Evolutionary conservation across 2,113 vertebrate species (phyloP), one percentile per base, ranked within the genome.

Genomic region (Redunca redunca): DNA sequence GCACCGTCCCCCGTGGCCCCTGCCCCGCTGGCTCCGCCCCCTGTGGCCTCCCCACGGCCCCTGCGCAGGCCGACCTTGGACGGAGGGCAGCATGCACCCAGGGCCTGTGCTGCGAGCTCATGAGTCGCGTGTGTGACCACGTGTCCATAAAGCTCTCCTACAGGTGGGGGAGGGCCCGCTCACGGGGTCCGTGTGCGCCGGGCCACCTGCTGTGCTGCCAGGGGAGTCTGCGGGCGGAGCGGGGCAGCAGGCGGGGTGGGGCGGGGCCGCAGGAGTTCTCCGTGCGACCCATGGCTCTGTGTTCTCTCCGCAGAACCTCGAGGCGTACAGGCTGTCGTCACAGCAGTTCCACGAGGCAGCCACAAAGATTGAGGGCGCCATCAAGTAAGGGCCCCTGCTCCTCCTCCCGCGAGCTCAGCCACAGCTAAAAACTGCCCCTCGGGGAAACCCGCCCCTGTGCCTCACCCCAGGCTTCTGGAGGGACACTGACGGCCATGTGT

Each of bases 271-370:
- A 55, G 86, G 77, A 40, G 21, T 23, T 33, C 80, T 16, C 60
- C 11, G 2, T 48, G 46, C 97, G 84, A 98, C 96, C 62, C 93
- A 58, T 55, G 96, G 14, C 71, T 33, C 92, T 98, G 1, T 97
- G 78, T 94, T 85, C 98, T 94, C 98, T 62, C 98, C 98, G 86
- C 98, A 99, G 99, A 99, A 99, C 48, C 95, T 99, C 4, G 99
- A 99, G 89, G 98, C 99, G 98, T 99, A 99, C 99, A 99, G 99
- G 97, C 97, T 99, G 98, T 99, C 99, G 0, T 98, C 99, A 0
- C 99, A 99, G 96, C 99, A 99, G 90, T 99, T 99, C 98, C 98
- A 99, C 67, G 98, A 99, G 96, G 99, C 99, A 89, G 99, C 99
- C 10, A 94, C 98, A 28, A 99, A 99, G 98, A 99, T 99, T 9